A percentile compares a stretch with the other conserved stretches of the same genome.
Conservation (phyloP, 1,140 invertebrate species). For the Leptinotarsa lineolata region DNA sequence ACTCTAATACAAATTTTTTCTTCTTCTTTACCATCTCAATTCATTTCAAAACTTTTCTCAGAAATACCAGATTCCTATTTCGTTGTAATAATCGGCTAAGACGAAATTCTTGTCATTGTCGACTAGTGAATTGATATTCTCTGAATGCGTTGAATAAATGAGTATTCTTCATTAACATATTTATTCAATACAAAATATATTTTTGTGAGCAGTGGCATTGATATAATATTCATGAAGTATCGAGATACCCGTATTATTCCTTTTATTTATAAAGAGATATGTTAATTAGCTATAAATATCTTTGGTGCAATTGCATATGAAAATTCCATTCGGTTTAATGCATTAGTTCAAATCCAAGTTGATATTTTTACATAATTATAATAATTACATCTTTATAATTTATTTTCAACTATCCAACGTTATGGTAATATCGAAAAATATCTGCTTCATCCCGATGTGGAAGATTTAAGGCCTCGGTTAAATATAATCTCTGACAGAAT, state of each 20-base stretch:
- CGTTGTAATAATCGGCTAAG: neutral
- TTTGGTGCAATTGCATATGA: constrained; percentile 22
- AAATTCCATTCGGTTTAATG: constrained; percentile 19
- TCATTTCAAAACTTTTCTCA: too few species aligned
- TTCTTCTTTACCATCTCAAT: too few species aligned
- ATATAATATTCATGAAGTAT: constrained; percentile 28
- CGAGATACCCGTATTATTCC: constrained; percentile 30
- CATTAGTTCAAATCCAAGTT: neutral
- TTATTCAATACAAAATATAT: constrained; percentile 17
- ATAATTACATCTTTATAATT: constrained; percentile 25
- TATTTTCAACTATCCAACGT: constrained; percentile 27
- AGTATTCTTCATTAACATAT: constrained; percentile 22
- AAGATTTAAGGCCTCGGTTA: constrained; percentile 30
- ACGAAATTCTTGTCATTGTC: neutral
- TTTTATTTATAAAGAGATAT: constrained; percentile 29
- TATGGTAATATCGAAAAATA: constrained; percentile 28
- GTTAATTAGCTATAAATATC: constrained; percentile 29
- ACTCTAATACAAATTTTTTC: too few species aligned
- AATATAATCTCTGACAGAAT: constrained; percentile 37
- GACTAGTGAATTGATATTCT: neutral
- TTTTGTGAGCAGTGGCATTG: constrained; percentile 25
- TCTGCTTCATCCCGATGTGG: constrained; percentile 12
- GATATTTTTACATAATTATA: constrained; percentile 19
- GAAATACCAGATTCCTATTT: too few species aligned
- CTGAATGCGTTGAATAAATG: constrained; percentile 7